phyloP scores from a whole-genome alignment of 2,113 vertebrate species.

The Tinamus guttatus region DNA sequence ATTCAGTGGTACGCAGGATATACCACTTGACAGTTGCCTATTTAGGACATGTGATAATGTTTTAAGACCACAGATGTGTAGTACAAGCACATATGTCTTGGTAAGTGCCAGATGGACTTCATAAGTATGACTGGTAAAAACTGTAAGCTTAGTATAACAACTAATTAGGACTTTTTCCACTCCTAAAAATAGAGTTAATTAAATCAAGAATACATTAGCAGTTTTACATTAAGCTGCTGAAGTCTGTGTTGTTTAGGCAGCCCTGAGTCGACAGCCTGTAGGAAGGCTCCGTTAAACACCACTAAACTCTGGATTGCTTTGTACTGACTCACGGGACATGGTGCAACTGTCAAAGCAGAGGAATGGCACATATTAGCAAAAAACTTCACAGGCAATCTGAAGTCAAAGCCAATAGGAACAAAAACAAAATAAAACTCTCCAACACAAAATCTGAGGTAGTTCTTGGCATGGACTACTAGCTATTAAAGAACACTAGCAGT shows the following conservation, averaged over 20 bases:
- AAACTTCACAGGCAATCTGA: neutral
- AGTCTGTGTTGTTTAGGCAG: neutral
- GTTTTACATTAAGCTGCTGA: neutral
- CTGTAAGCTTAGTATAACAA: neutral
- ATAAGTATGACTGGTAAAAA: neutral
- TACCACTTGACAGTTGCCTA: neutral
- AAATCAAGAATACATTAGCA: neutral
- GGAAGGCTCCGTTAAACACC: neutral
- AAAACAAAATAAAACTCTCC: neutral
- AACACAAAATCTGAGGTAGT: conserved; percentile 3
- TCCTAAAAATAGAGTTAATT: neutral
- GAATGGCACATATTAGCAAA: neutral
- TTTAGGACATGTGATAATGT: neutral
- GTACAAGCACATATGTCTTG: neutral
- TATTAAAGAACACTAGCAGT: conserved; percentile 34
- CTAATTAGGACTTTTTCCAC: neutral
- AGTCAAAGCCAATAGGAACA: conserved; percentile 23
- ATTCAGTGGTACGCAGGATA: neutral
- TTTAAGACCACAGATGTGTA: neutral
- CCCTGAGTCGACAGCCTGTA: neutral
- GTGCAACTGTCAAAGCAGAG: neutral
- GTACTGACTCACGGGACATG: neutral
- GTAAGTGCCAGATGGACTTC: neutral
- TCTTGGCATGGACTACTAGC: conserved; percentile 26
- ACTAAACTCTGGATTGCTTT: neutral